Percentiles rank a stretch among this genome's conserved stretches.
These are phyloP conservation scores for Schrankia costaestrigalis DNA, from an alignment of 2,888 invertebrate genomes.

Conservation along the genomic window DNA sequence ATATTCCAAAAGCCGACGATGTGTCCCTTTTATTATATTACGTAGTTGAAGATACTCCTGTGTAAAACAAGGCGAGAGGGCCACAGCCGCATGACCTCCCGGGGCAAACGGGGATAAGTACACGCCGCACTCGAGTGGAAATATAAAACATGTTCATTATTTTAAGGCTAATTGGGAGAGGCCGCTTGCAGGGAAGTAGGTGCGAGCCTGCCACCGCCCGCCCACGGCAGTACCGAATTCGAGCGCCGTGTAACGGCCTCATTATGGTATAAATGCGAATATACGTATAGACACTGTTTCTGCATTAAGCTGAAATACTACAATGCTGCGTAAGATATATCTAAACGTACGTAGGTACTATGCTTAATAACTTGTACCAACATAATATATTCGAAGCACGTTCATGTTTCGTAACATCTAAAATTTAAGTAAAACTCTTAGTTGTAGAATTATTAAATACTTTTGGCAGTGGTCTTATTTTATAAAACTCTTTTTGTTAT, in stretches of 20 bases:
- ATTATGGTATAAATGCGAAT: constrained; percentile 61
- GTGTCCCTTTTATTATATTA: constrained; percentile 58
- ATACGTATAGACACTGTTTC: constrained; percentile 70
- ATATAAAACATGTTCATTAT: constrained; percentile 82
- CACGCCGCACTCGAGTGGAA: constrained; percentile 75
- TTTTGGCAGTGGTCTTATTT: no score
- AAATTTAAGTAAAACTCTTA: no score
- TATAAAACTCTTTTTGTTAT: constrained; percentile 40
- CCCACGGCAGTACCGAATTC: constrained; percentile 73
- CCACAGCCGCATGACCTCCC: constrained; percentile 71
- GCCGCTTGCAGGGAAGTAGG: constrained; percentile 74
- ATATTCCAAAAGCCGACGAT: constrained; percentile 44
- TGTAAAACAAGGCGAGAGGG: constrained; percentile 55
- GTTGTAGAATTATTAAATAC: no score
- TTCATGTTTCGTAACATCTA: no score
- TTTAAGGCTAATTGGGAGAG: constrained; percentile 80
- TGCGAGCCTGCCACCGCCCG: constrained; percentile 64
- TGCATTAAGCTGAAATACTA: constrained; percentile 72
- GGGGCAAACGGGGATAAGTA: constrained; percentile 74
- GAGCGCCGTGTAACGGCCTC: constrained; percentile 63
- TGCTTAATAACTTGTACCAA: constrained; percentile 12
- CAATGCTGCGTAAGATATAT: constrained; percentile 43
- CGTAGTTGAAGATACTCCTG: constrained; percentile 58
- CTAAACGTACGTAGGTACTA: constrained; percentile 22
- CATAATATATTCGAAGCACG: no score